Base-by-base conservation (phyloP, 92 coral and sea anemone species). In the Ricordea florida region DNA sequence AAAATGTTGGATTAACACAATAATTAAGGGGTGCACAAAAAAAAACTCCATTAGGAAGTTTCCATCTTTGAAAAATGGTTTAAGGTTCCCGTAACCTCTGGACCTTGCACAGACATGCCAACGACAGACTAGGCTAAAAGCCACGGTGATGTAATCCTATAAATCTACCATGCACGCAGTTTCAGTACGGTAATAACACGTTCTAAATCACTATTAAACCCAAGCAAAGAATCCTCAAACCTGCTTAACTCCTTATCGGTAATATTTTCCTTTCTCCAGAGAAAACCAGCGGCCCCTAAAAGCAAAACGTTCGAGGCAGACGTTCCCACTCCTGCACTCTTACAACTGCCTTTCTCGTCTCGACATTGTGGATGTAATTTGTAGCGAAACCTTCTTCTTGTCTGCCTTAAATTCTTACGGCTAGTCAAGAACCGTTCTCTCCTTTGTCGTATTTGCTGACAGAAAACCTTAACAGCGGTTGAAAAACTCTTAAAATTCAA, bases 171-270 rank as follows among this genome's bases (percentile, higher is more conserved):
- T n/a, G n/a, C n/a, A n/a, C n/a, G n/a, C n/a, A n/a, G n/a, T n/a
- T n/a, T n/a, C n/a, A n/a, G n/a, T n/a, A n/a, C n/a, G n/a, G n/a
- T n/a, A n/a, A n/a, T n/a, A n/a, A n/a, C n/a, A n/a, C n/a, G n/a
- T n/a, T n/a, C n/a, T n/a, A n/a, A n/a, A n/a, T n/a, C n/a, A n/a
- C n/a, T n/a, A n/a, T n/a, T n/a, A n/a, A n/a, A n/a, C n/a, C n/a
- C n/a, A n/a, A n/a, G n/a, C n/a, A n/a, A n/a, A n/a, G n/a, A n/a
- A n/a, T n/a, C 23, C 7, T 5, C 77, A 69, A 24, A 94, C 98
- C 93, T 85, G 30, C 49, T 73, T 21, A 94, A 66, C 60, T 94
- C 98, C 33, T 88, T 82, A 26, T 94, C 98, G 13, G 98, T 87
- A 48, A 94, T 88, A 58, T 94, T 75, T 47, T 91, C 97, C 52